Percentiles rank a stretch among this genome's conserved stretches.
Evolutionary conservation across 2,888 invertebrate species (phyloP).

Genomic region (Germaria angustata): DNA sequence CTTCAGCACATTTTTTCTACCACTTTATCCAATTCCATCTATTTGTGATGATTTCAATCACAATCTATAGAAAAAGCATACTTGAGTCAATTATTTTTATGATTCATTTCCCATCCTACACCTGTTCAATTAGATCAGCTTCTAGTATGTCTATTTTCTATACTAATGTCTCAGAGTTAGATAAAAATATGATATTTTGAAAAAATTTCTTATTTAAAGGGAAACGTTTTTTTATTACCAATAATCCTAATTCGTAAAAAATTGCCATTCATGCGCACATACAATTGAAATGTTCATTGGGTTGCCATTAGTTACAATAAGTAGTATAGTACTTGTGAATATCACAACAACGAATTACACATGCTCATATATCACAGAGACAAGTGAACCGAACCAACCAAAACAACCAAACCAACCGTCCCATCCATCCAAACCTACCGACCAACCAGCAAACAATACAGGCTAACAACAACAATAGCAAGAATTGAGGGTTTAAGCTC

Average conservation of each 20-base stretch:
- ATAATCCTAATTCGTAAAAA: neutral
- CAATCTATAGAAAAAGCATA: no score
- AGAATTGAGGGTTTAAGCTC: conserved; percentile 42
- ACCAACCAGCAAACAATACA: conserved; percentile 41
- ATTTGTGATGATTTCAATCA: no score
- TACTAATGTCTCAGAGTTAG: no score
- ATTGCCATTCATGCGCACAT: neutral
- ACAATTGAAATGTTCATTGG: conserved; percentile 20
- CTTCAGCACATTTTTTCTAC: no score
- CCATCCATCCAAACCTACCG: conserved; percentile 16
- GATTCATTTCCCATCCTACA: no score
- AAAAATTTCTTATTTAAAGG: no score
- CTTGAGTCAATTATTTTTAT: no score
- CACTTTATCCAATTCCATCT: no score
- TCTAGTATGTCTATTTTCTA: no score
- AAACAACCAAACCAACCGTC: conserved; percentile 31
- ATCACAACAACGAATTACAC: conserved; percentile 49
- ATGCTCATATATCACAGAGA: conserved; percentile 64
- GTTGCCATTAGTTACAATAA: neutral
- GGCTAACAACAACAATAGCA: conserved; percentile 16
- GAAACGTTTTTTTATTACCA: no score
- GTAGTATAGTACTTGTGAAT: conserved; percentile 27
- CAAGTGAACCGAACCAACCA: conserved; percentile 57
- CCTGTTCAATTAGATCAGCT: no score
- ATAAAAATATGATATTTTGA: no score